Conservation (phyloP, 2,797 vertebrate genomes). For the Centropyge bicolor region DNA sequence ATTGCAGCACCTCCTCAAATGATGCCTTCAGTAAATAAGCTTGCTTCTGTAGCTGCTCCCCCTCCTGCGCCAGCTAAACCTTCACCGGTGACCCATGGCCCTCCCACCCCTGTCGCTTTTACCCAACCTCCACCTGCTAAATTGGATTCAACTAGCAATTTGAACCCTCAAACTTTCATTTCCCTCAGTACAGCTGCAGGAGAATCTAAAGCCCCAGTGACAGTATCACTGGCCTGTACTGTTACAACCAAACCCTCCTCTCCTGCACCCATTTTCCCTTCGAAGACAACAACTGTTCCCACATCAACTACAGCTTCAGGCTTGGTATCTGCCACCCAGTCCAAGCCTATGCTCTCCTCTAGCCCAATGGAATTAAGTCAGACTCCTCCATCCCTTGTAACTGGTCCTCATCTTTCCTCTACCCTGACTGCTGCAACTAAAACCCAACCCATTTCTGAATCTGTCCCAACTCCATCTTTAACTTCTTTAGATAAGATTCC, state of each 20-base stretch:
- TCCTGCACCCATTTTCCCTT: conserved; percentile 18
- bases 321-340: conserved; percentile 23
- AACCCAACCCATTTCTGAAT: conserved; percentile 42
- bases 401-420: conserved; percentile 31
- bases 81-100: conserved; percentile 44
- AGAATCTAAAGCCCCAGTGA: conserved; percentile 45
- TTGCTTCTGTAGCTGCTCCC: conserved; percentile 40
- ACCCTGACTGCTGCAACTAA: conserved; percentile 29
- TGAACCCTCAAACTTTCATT: conserved; percentile 41
- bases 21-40: conserved; percentile 60
- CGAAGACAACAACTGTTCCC: conserved; percentile 41
- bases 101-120: conserved; percentile 38
- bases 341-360: conserved; percentile 52
- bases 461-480: conserved; percentile 45
- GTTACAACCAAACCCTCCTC: conserved; percentile 30
- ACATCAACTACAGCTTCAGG: conserved; percentile 35
- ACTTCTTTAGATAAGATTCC: conserved; percentile 51
- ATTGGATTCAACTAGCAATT: conserved; percentile 48
- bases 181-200: conserved; percentile 42
- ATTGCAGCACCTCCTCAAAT: conserved; percentile 45
- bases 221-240: conserved; percentile 24
- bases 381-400: conserved; percentile 34
- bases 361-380: conserved; percentile 45
- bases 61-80: conserved; percentile 42
- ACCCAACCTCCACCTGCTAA: conserved; percentile 49